These are phyloP conservation scores for Lasioglossum oenotherae DNA, from an alignment of 2,888 invertebrate species.

Conservation along the genomic window DNA sequence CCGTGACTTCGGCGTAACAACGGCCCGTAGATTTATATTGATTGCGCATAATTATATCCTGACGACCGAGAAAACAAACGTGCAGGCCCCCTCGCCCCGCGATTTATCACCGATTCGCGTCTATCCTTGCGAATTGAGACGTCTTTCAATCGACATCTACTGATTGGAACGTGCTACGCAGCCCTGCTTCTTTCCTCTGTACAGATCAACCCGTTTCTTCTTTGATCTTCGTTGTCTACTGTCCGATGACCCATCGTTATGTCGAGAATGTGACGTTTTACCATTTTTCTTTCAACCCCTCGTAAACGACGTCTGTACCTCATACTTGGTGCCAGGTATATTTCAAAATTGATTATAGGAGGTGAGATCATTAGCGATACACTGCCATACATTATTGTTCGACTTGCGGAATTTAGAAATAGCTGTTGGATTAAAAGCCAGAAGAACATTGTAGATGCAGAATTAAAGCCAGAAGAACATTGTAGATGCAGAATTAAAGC, in stretches of 20 bases:
- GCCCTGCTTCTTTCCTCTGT: not conserved
- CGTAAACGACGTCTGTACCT: not conserved
- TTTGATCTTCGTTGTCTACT: not conserved
- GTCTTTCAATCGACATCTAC: not conserved
- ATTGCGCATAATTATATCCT: conserved; percentile 68
- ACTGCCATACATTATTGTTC: too few relatives aligned
- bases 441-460: too few relatives aligned
- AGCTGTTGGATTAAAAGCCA: too few relatives aligned
- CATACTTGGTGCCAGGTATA: too few relatives aligned
- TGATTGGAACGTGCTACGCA: conserved; percentile 3
- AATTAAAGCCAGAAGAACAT: too few relatives aligned
- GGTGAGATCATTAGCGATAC: too few relatives aligned
- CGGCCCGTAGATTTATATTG: conserved; percentile 66
- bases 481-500: too few relatives aligned
- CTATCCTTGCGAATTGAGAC: not conserved
- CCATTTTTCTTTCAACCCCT: not conserved
- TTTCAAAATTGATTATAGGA: too few relatives aligned
- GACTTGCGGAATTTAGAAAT: too few relatives aligned
- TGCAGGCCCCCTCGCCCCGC: not conserved
- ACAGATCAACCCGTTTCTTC: not conserved
- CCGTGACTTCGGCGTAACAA: conserved; percentile 64
- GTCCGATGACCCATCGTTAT: not conserved
- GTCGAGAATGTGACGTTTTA: not conserved
- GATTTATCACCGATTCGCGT: conserved; percentile 13
- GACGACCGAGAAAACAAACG: conserved; percentile 54